Evolutionary conservation across 2,888 invertebrate genomes (phyloP).

Genomic region (Polydrusus cervinus): DNA sequence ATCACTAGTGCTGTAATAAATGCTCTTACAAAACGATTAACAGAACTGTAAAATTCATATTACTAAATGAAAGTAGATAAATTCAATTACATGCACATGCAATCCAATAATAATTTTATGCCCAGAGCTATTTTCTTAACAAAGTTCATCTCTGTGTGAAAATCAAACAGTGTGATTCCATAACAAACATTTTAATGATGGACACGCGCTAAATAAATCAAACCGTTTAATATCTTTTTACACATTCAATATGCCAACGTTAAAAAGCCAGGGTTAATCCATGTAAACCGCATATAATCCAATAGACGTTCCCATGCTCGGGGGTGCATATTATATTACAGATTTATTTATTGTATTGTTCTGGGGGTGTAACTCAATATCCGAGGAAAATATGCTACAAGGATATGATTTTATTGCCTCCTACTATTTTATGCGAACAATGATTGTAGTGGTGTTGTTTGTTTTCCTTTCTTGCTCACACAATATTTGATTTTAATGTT

Average conservation of each 20-base stretch:
- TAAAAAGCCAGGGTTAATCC: constrained; percentile 70
- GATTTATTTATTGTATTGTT: constrained; percentile 69
- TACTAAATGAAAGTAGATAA: too few species aligned
- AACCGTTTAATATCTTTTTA: constrained; percentile 69
- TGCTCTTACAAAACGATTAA: too few species aligned
- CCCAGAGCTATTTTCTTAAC: constrained; percentile 25
- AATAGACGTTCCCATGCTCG: constrained; percentile 65
- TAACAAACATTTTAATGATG: constrained; percentile 68
- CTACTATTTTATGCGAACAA: constrained; percentile 48
- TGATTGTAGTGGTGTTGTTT: constrained; percentile 33
- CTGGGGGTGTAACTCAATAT: constrained; percentile 67
- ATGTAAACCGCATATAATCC: constrained; percentile 70
- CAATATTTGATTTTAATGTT: constrained; percentile 4
- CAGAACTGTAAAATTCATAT: too few species aligned
- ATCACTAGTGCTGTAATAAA: too few species aligned
- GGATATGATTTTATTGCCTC: constrained; percentile 65
- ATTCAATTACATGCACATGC: too few species aligned
- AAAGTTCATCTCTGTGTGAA: constrained; percentile 66
- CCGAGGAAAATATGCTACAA: constrained; percentile 67
- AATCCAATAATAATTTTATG: constrained; percentile 1
- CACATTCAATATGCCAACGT: constrained; percentile 69
- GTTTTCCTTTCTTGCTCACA: constrained; percentile 42
- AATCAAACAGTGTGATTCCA: constrained; percentile 69
- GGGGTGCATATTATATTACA: constrained; percentile 71
- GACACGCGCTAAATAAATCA: constrained; percentile 64